These are phyloP conservation scores for Campylorhamphus procurvoides DNA, from an alignment of 2,113 vertebrate genomes.

Conservation along the genomic window DNA sequence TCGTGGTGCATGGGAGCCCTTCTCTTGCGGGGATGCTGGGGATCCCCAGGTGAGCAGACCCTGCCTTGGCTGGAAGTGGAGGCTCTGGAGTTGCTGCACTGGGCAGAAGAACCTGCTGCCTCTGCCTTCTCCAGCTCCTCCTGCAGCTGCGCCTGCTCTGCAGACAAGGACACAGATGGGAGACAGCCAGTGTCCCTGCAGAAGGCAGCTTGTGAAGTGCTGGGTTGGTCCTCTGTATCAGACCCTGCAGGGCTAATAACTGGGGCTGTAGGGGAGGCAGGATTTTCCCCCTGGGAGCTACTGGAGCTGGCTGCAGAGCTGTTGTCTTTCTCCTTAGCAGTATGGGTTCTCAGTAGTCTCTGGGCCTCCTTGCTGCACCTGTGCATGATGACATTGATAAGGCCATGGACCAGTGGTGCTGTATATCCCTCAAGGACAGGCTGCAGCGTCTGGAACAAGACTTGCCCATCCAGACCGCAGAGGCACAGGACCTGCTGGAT, in stretches of 20 bases:
- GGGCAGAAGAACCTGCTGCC: not conserved
- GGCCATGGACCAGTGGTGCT: not conserved
- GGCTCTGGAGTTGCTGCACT: not conserved
- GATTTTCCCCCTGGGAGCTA: not conserved
- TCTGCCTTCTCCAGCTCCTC: not conserved
- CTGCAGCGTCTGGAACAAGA: not conserved
- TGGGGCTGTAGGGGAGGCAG: not conserved
- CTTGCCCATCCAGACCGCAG: not conserved
- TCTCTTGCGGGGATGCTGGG: not conserved
- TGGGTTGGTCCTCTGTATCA: not conserved
- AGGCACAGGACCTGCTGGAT: not conserved
- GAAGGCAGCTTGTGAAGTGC: not conserved
- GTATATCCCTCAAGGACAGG: not conserved
- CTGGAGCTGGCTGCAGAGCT: not conserved
- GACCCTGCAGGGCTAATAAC: not conserved
- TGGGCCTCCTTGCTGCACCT: not conserved
- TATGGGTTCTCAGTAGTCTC: not conserved
- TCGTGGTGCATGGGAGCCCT: fast-evolving
- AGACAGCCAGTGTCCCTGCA: not conserved
- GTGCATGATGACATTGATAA: not conserved
- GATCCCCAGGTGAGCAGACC: not conserved
- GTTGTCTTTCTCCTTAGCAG: not conserved
- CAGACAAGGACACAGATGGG: not conserved
- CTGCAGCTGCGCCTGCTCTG: not conserved
- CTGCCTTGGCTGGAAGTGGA: not conserved